phyloP scores from a whole-genome alignment of 2,113 vertebrate genomes.

The Campylorhamphus procurvoides region DNA sequence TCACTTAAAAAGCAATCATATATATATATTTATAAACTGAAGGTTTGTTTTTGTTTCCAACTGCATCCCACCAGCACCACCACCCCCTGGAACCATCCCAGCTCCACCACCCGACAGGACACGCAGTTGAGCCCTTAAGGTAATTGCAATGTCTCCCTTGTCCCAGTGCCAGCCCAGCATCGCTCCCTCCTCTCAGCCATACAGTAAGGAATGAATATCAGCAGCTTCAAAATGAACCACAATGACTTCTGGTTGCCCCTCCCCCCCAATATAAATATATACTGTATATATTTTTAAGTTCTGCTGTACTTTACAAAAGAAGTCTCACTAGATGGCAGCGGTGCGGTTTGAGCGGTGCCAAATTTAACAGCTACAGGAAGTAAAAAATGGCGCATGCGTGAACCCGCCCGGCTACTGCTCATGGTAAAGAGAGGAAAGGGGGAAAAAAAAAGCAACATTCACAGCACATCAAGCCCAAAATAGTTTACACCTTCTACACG shows the following conservation, averaged over 20 bases:
- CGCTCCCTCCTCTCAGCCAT: conserved; percentile 69
- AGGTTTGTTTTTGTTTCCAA: conserved; percentile 48
- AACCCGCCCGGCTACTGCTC: conserved; percentile 66
- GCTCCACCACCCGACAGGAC: neutral
- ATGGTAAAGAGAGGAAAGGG: conserved; percentile 70
- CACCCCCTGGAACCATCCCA: conserved; percentile 26
- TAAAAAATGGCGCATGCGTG: conserved; percentile 81
- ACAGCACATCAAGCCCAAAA: conserved; percentile 93
- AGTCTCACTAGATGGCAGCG: conserved; percentile 78
- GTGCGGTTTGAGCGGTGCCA: conserved; percentile 77
- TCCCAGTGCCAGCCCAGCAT: conserved; percentile 48
- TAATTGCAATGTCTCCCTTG: conserved; percentile 63
- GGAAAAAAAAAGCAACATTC: conserved; percentile 84
- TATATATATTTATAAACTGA: conserved; percentile 72
- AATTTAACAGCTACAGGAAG: conserved; percentile 76
- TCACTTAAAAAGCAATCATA: conserved; percentile 84
- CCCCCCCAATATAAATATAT: conserved; percentile 80
- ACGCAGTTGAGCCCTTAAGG: conserved; percentile 76
- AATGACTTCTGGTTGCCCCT: conserved; percentile 74
- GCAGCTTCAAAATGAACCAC: conserved; percentile 82
- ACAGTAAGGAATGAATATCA: conserved; percentile 79
- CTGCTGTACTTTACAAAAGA: conserved; percentile 81
- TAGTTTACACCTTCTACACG: conserved; percentile 89
- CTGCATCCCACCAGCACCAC: conserved; percentile 63
- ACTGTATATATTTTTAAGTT: conserved; percentile 81